Evolutionary conservation across 2,888 invertebrate genomes (phyloP).

Genomic region (Hoplodrina blanda): DNA sequence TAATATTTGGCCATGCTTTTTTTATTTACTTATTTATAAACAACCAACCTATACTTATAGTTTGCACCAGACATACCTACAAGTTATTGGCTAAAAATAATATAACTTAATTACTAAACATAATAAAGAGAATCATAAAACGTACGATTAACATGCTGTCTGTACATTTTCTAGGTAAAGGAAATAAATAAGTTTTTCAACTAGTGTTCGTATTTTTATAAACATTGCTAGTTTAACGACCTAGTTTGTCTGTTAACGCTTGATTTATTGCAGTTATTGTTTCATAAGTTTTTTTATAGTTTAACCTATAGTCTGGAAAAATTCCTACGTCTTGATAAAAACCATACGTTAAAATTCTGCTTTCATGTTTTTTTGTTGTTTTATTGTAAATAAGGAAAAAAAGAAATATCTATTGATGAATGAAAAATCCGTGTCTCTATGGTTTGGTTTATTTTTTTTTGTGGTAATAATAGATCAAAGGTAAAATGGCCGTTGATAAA

Average conservation of each 20-base stretch:
- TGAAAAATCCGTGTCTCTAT: background rate
- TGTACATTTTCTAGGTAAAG: background rate
- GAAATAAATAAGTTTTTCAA: constrained; percentile 30
- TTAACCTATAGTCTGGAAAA: background rate
- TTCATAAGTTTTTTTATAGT: constrained; percentile 24
- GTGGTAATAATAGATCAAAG: background rate
- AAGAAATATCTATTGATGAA: constrained; percentile 4
- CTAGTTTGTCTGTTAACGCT: constrained; percentile 20
- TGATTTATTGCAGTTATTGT: constrained; percentile 21
- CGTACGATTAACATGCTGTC: too few species aligned
- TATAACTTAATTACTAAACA: too few species aligned
- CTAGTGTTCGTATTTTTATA: constrained; percentile 8
- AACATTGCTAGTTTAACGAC: constrained; percentile 19
- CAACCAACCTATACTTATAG: too few species aligned
- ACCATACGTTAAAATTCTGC: constrained; percentile 24
- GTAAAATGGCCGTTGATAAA: background rate
- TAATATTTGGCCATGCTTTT: too few species aligned
- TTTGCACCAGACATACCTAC: too few species aligned
- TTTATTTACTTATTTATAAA: too few species aligned
- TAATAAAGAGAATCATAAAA: too few species aligned
- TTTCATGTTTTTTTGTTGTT: constrained; percentile 22
- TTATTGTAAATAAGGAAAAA: background rate
- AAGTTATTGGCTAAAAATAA: too few species aligned
- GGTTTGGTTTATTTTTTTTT: background rate
- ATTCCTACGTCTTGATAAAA: constrained; percentile 23